Base-by-base conservation (phyloP, 2,888 invertebrate species). In the Galeopsomyia nigrocyanea region DNA sequence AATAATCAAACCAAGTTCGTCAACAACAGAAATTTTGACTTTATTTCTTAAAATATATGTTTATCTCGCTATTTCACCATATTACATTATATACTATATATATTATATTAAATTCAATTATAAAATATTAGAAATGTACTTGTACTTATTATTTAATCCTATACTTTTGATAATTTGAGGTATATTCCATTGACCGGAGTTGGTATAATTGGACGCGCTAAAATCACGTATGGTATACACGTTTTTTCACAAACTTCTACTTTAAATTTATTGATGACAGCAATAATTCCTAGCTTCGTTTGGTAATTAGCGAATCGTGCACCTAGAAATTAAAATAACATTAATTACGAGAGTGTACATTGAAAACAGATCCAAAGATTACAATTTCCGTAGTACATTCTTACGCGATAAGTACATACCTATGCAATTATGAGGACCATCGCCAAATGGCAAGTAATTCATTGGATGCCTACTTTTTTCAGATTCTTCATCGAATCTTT, bases 221-320 rank as follows among this genome's bases (percentile, higher is more conserved):
- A 64, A 7, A 71, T 55, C 2, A 64, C 73, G 16, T 83, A 81
- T 0, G 82, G 80, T 57, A 78, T 77, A 9, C 71, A 67, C 0
- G 83, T 84, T 72, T 83, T 78, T 1, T 81, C 78, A 56, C 82
- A 85, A 9, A 85, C 77, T 0, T 80, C 79, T 14, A 86, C 76
- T 69, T 82, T 80, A 73, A 81, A 86, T 57, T 84, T 82, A 7
- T 75, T 74, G 0, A 88, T 64, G 6, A 86, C 76, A 39, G 80
- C 77, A 7, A 82, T 80, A 0, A 87, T 56, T 5, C 85, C 87
- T 0, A 85, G 65, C 80, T 87, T 87, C 0, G 86, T 78, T 77
- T 87, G 86, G 67, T 78, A 77, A 2, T 79, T 65, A 5, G 79
- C 83, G 68, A 83, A 82, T 55, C 80, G 75, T 17, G 77, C 71